Conservation (phyloP, 2,797 vertebrate species). For the Anisognathus igniventris region DNA sequence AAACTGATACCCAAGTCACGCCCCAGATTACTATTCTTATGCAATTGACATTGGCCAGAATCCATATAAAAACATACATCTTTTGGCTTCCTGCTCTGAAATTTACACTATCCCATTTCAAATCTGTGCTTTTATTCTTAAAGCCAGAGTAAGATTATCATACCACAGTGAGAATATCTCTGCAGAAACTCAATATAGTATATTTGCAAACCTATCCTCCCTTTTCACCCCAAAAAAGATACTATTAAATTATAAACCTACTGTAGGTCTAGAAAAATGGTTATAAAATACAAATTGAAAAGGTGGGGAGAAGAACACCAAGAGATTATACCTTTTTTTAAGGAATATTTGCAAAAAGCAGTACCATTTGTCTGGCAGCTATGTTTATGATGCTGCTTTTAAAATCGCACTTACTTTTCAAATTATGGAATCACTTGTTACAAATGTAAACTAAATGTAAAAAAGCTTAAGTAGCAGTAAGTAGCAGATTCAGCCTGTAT, state of each 20-base stretch:
- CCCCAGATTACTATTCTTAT: conserved; percentile 37
- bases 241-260: background rate
- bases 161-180: background rate
- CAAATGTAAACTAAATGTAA: background rate
- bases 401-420: background rate
- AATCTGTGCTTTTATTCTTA: conserved; percentile 16
- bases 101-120: background rate
- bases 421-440: background rate
- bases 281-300: background rate
- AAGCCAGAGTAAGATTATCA: background rate
- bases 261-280: background rate
- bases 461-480: background rate
- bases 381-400: background rate
- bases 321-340: background rate
- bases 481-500: background rate
- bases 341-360: background rate
- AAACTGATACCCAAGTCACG: conserved; percentile 49
- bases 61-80: conserved; percentile 26
- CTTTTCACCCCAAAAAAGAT: background rate
- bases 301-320: background rate
- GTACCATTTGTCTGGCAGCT: background rate
- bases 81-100: conserved; percentile 5
- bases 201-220: background rate
- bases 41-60: conserved; percentile 42
- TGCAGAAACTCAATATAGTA: background rate